These are phyloP conservation scores for Heptranchias perlo DNA, from an alignment of 2,113 vertebrate genomes.

Conservation along the genomic window DNA sequence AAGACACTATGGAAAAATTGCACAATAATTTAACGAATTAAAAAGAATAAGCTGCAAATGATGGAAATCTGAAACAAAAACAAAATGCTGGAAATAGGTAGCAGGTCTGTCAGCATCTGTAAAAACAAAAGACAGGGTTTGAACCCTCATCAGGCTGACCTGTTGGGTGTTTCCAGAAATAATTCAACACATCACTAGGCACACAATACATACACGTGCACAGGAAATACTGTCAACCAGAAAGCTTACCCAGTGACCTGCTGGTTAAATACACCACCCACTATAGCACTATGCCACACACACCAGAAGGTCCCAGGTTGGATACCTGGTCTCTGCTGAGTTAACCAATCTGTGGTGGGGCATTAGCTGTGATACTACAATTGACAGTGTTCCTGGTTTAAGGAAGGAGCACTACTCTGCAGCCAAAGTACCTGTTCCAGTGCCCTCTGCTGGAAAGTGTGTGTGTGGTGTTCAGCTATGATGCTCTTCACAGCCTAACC, in stretches of 20 bases:
- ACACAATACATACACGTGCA: background rate
- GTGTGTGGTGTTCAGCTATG: background rate
- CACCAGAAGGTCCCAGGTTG: background rate
- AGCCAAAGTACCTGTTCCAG: background rate
- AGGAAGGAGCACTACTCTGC: background rate
- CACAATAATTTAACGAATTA: background rate
- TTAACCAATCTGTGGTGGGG: background rate
- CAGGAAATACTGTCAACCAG: background rate
- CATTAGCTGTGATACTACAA: background rate
- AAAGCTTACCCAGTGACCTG: background rate
- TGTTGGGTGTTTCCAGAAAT: background rate
- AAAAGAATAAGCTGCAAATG: background rate
- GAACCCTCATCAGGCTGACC: background rate
- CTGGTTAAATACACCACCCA: background rate
- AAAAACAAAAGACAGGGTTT: background rate
- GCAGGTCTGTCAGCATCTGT: background rate
- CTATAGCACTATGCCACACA: background rate
- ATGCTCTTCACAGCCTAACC: background rate
- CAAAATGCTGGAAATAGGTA: background rate
- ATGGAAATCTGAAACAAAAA: background rate
- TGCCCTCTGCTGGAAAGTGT: background rate
- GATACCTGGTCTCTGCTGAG: background rate
- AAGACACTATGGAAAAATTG: background rate
- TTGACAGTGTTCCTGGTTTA: background rate
- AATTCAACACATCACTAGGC: background rate